phyloP scores from a whole-genome alignment of 1,140 invertebrate species.

The Cyclargus thomasi region DNA sequence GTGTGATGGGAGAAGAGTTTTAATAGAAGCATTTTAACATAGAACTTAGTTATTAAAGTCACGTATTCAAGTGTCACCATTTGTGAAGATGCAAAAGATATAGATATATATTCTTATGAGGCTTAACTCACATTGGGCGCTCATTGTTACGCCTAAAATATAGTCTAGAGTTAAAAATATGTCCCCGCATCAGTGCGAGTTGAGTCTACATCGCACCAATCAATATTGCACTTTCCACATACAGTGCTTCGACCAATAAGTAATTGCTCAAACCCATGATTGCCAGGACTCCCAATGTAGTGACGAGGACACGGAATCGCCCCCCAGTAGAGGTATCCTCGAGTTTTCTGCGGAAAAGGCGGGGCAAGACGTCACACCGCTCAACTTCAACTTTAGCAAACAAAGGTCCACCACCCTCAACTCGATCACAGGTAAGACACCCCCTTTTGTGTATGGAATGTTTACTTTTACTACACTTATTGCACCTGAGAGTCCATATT shows the following conservation, averaged over 20 bases:
- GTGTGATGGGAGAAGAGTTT: too few relatives aligned
- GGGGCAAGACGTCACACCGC: conserved; percentile 89
- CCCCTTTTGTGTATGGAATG: conserved; percentile 37
- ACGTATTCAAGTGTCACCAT: too few relatives aligned
- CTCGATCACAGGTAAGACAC: conserved; percentile 81
- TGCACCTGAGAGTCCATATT: conserved; percentile 23
- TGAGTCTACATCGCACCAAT: too few relatives aligned
- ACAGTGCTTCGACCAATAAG: background rate
- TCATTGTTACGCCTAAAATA: too few relatives aligned
- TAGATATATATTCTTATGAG: too few relatives aligned
- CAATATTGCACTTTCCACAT: background rate
- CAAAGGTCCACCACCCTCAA: conserved; percentile 82
- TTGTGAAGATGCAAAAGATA: too few relatives aligned
- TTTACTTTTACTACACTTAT: conserved; percentile 31
- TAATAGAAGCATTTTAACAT: too few relatives aligned
- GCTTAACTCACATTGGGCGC: too few relatives aligned
- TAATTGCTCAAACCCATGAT: background rate
- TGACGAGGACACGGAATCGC: conserved; percentile 71
- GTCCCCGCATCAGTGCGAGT: too few relatives aligned
- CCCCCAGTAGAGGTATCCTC: conserved; percentile 81
- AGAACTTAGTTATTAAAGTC: too few relatives aligned
- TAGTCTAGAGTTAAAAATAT: too few relatives aligned
- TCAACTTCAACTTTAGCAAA: conserved; percentile 88
- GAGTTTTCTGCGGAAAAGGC: conserved; percentile 93
- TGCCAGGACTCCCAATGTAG: conserved; percentile 67